Evolutionary conservation across 2,888 invertebrate genomes (phyloP), one percentile per base, ranked within the genome.

Genomic region (Cepaea hortensis): DNA sequence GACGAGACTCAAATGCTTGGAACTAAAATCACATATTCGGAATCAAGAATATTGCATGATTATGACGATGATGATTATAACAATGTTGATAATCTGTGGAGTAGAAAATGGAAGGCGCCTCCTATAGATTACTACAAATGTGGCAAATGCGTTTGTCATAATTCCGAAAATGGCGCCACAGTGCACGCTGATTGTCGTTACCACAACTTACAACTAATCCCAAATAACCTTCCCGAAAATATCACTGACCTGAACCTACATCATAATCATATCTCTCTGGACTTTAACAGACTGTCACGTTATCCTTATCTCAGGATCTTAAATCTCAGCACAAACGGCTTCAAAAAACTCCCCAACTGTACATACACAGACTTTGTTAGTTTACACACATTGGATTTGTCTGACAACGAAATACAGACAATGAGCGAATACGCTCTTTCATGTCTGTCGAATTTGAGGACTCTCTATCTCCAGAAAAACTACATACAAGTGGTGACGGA

Each of bases 111-210:
- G 77, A 6, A 72, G 4, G 46, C 46, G 7, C 81, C 81, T 5
- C 81, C 81, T n/a, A 55, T 81, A 11, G 50, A 72, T 23, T 81
- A 81, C 70, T 81, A n/a, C 23, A 81, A 13, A 81, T 81, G 81
- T 72, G 81, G 81, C 50, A 20, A 4, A 18, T 81, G 81, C 72
- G 23, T 20, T 48, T 81, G 81, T n/a, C 4, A 72, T 72, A 46
- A 4, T 20, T 23, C 46, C 2, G 18, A 15, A 35, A 81, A 55
- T 46, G 72, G 50, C 5, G 7, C 48, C 50, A 18, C 13, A 3
- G 50, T 81, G 4, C 48, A 50, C 20, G 50, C 81, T 4, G 50
- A 70, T n/a, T 81, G 81, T 48, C n/a, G n/a, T 2, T 4, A n/a
- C 3, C 46, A 11, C 3, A 48, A 50, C 7, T 6, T 68, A 23